phyloP scores from a whole-genome alignment of 2,113 vertebrate genomes.

The Otolemur garnettii region DNA sequence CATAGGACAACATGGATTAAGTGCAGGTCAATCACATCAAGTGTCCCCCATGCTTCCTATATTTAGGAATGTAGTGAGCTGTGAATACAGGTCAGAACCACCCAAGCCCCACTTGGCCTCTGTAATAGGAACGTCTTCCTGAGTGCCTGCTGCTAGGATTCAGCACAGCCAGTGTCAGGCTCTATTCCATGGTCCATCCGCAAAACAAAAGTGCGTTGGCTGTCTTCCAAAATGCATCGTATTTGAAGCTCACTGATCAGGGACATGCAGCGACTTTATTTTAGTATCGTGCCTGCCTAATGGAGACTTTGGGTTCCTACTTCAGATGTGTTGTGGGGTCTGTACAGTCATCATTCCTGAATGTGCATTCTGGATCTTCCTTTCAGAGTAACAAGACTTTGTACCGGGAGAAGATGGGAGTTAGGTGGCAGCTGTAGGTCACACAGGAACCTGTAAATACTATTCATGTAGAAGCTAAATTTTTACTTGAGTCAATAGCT shows the following conservation, averaged over 20 bases:
- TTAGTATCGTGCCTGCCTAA: background rate
- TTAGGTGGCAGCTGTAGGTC: background rate
- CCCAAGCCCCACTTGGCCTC: background rate
- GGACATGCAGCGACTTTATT: background rate
- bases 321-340: background rate
- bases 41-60: background rate
- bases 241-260: background rate
- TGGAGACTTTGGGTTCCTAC: background rate
- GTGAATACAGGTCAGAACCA: background rate
- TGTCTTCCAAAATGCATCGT: background rate
- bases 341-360: background rate
- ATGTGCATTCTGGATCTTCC: background rate
- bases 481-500: background rate
- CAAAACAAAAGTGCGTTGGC: background rate
- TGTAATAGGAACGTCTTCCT: background rate
- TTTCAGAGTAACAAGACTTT: conserved; percentile 31
- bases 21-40: background rate
- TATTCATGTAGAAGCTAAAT: background rate
- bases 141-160: background rate
- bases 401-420: fast-evolving
- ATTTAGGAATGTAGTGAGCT: background rate
- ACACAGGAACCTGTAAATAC: background rate
- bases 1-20: background rate
- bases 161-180: background rate
- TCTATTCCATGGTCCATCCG: background rate